These are phyloP conservation scores for Orycteropus afer DNA, from an alignment of 2,113 vertebrate species.

Conservation along the genomic window DNA sequence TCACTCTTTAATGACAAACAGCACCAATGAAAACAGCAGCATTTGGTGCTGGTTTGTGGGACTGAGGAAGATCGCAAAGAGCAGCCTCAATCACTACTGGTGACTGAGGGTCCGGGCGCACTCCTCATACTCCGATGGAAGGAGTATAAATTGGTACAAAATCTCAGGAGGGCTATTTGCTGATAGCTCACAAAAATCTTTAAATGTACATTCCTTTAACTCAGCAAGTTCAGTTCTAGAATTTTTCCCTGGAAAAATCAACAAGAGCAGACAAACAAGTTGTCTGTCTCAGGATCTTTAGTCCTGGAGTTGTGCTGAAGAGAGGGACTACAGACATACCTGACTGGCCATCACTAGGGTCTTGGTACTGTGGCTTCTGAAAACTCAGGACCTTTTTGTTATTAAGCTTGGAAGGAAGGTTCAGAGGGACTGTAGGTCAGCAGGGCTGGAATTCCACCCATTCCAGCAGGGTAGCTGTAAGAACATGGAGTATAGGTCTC, in stretches of 20 bases:
- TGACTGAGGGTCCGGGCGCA: accelerated
- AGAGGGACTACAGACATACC: neutral
- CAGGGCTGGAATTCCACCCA: neutral
- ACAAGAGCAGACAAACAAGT: neutral
- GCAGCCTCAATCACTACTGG: neutral
- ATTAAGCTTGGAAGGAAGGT: neutral
- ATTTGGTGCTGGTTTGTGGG: neutral
- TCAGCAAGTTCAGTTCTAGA: neutral
- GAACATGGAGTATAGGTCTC: neutral
- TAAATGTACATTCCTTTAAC: neutral
- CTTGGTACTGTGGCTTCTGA: neutral
- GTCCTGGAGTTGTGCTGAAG: neutral
- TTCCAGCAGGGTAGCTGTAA: neutral
- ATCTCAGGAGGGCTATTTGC: neutral
- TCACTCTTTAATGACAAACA: neutral
- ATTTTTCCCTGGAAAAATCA: neutral
- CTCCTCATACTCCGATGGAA: neutral
- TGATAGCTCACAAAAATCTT: neutral
- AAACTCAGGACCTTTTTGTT: neutral
- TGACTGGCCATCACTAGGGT: neutral
- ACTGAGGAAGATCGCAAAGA: neutral
- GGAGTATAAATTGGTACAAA: neutral
- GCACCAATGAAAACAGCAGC: neutral
- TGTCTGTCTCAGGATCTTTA: neutral
- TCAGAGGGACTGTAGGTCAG: neutral